These are phyloP conservation scores for Drosophila kohkoa DNA, from an alignment of 1,140 invertebrate genomes.

Conservation along the genomic window DNA sequence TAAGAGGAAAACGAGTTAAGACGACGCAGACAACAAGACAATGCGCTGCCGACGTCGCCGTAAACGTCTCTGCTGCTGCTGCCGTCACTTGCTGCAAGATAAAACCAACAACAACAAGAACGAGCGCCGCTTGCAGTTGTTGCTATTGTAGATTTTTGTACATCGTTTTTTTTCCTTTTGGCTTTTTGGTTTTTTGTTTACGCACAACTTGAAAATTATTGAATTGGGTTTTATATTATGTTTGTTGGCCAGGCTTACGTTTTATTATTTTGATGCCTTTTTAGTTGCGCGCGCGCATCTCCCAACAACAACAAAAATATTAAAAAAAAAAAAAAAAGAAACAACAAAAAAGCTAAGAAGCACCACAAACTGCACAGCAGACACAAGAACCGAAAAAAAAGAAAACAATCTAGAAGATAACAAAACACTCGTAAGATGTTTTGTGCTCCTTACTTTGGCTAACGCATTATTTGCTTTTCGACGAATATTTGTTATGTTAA, in stretches of 20 bases:
- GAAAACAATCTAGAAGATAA: conserved; percentile 4
- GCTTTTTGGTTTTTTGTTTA: conserved; percentile 29
- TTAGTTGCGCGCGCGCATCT: conserved; percentile 75
- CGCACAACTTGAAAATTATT: conserved; percentile 23
- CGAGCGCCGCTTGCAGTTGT: conserved; percentile 22
- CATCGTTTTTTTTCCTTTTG: conserved; percentile 15
- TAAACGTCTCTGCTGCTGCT: conserved; percentile 1
- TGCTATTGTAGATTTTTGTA: conserved; percentile 23
- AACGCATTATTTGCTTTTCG: conserved; percentile 21
- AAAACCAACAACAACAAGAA: conserved; percentile 40
- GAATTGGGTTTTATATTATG: conserved; percentile 9
- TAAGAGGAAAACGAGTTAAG: conserved; percentile 54
- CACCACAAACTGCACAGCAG: conserved; percentile 42
- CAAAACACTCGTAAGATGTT: conserved; percentile 16
- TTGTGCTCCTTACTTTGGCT: conserved; percentile 2
- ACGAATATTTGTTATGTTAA: conserved; percentile 42
- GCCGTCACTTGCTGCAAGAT: conserved; percentile 48
- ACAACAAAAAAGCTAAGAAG: conserved; percentile 41
- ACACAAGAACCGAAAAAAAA: conserved; percentile 50
- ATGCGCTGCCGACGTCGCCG: conserved; percentile 25
- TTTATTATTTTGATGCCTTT: conserved; percentile 51
- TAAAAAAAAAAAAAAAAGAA: conserved; percentile 8
- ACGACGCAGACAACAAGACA: conserved; percentile 46
- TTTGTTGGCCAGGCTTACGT: conserved; percentile 46
- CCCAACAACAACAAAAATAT: conserved; percentile 41